Conservation (phyloP, 2,888 invertebrate species). For the Rambutsinella grinnellia region DNA sequence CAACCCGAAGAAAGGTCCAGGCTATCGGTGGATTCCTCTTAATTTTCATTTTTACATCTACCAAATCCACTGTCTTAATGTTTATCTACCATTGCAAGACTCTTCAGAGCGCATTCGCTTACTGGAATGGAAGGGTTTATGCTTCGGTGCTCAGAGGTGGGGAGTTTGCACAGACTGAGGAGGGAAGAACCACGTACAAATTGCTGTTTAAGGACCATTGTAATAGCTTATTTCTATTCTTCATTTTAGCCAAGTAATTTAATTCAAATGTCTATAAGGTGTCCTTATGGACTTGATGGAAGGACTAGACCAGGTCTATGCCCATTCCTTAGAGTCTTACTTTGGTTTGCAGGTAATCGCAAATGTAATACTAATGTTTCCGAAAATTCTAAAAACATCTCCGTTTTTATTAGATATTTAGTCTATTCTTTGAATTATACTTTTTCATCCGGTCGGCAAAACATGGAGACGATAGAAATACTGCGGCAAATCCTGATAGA, state of each 20-base stretch:
- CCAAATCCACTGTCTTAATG: constrained; percentile 42
- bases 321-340: constrained; percentile 35
- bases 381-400: neutral
- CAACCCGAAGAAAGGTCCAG: constrained; percentile 2
- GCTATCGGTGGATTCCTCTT: constrained; percentile 21
- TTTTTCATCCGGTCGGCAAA: constrained; percentile 40
- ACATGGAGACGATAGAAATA: constrained; percentile 15
- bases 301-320: constrained; percentile 37
- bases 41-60: constrained; percentile 28
- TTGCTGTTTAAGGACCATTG: constrained; percentile 51
- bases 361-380: neutral
- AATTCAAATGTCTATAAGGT: constrained; percentile 9
- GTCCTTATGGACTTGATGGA: constrained; percentile 41
- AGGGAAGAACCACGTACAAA: constrained; percentile 27
- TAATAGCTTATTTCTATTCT: too few relatives aligned
- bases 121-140: constrained; percentile 58
- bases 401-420: constrained; percentile 44
- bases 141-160: constrained; percentile 41
- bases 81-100: constrained; percentile 53
- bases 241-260: too few relatives aligned
- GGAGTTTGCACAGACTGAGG: constrained; percentile 43
- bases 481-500: constrained; percentile 26
- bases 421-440: constrained; percentile 55
- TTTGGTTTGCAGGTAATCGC: constrained; percentile 36
- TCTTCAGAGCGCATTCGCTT: constrained; percentile 43